These are phyloP conservation scores for Melieria crassipennis DNA, from an alignment of 2,888 invertebrate genomes.

Conservation along the genomic window DNA sequence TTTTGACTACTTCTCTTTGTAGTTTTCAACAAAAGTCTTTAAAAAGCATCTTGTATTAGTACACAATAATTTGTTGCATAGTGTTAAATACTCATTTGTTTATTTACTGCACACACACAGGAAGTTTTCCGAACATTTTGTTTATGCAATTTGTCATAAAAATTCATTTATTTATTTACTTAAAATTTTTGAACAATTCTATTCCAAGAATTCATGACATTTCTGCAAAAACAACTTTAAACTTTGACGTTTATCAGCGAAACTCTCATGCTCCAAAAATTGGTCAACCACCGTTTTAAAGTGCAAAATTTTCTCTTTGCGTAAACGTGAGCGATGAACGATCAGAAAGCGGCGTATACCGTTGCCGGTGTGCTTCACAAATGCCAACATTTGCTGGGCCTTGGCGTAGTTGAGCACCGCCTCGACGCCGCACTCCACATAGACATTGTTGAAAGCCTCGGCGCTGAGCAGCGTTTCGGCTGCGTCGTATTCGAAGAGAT, in stretches of 20 bases:
- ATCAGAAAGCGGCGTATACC: conserved; percentile 28
- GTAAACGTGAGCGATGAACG: conserved; percentile 15
- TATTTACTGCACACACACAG: too few species aligned
- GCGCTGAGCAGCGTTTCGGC: conserved; percentile 4
- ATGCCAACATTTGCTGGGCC: background rate
- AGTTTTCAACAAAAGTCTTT: too few species aligned
- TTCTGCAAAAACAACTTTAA: conserved; percentile 17
- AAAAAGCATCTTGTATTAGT: too few species aligned
- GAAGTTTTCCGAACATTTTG: too few species aligned
- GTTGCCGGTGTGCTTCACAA: conserved; percentile 18
- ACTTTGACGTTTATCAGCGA: conserved; percentile 15
- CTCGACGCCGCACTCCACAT: conserved; percentile 13
- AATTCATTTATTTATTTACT: too few species aligned
- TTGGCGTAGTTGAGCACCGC: conserved; percentile 19
- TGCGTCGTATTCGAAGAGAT: conserved; percentile 28
- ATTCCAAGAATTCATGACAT: background rate
- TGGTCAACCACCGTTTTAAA: conserved; percentile 17
- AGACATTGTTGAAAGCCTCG: conserved; percentile 22
- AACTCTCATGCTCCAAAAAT: conserved; percentile 17
- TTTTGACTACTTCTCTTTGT: too few species aligned
- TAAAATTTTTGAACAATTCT: too few species aligned
- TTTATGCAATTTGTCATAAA: too few species aligned
- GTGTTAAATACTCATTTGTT: too few species aligned
- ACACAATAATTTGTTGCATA: too few species aligned
- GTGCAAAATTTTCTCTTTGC: conserved; percentile 12